Percentiles rank a stretch among this genome's conserved stretches.
Conservation (phyloP, 2,888 invertebrate genomes). For the Mellilla xanthometata region DNA sequence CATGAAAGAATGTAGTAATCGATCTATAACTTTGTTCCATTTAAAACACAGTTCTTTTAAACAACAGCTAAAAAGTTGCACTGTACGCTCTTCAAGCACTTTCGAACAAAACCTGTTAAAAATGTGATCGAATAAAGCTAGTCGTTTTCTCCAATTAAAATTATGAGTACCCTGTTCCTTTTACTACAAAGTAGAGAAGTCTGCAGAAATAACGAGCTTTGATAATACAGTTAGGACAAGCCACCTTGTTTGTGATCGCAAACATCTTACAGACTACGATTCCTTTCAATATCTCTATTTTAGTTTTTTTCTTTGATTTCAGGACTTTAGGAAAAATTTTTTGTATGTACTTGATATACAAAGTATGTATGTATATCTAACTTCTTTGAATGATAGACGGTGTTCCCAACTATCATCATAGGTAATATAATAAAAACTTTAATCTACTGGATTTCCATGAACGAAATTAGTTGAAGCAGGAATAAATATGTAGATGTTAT, state of each 20-base stretch:
- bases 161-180: conserved; percentile 18
- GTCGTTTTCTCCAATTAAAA: conserved; percentile 19
- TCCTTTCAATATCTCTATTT: conserved; percentile 35
- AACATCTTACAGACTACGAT: conserved; percentile 33
- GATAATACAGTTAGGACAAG: conserved; percentile 35
- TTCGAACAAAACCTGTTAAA: conserved; percentile 11
- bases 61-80: conserved; percentile 8
- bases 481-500: too few relatives aligned
- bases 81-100: conserved; percentile 1
- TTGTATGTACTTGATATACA: not conserved
- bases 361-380: not conserved
- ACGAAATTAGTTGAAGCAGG: conserved; percentile 4
- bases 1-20: not conserved
- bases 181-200: conserved; percentile 13
- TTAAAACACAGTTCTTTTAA: not conserved
- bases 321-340: conserved; percentile 12
- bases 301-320: conserved; percentile 32
- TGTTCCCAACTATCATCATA: conserved; percentile 7
- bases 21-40: not conserved
- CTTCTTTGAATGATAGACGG: conserved; percentile 1
- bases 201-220: conserved; percentile 50
- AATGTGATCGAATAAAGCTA: conserved; percentile 9
- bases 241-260: conserved; percentile 37
- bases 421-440: conserved; percentile 1
- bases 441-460: conserved; percentile 3